A percentile compares a stretch with the other conserved stretches of the same genome.
Conservation (phyloP, 2,797 vertebrate species). For the Myotis vivesi region DNA sequence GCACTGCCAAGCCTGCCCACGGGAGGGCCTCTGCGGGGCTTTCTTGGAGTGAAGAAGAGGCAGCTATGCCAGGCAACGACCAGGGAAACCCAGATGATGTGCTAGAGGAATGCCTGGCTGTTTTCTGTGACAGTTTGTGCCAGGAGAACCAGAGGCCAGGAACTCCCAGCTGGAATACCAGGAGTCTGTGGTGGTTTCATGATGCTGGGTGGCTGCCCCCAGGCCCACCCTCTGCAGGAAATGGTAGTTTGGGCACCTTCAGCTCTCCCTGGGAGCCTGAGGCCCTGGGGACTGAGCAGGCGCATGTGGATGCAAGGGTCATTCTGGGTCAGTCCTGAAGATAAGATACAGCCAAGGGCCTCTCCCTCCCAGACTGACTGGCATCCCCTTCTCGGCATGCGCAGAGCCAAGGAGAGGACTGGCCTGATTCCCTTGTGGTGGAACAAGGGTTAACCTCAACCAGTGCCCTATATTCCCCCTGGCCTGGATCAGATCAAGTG, state of each 20-base stretch:
- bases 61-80: constrained; percentile 48
- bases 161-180: background rate
- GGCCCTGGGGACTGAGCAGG: background rate
- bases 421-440: background rate
- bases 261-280: background rate
- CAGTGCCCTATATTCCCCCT: constrained; percentile 38
- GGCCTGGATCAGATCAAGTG: constrained; percentile 7
- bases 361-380: background rate
- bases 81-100: constrained; percentile 43
- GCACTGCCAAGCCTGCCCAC: constrained; percentile 48
- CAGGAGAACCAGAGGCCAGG: background rate
- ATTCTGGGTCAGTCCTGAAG: background rate
- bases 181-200: background rate
- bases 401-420: background rate
- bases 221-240: background rate
- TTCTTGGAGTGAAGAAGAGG: constrained; percentile 46
- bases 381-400: background rate
- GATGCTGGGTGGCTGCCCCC: background rate
- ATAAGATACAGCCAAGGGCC: background rate
- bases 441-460: constrained; percentile 21
- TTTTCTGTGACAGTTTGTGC: background rate
- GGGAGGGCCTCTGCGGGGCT: constrained; percentile 58
- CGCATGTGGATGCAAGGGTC: background rate
- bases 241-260: background rate
- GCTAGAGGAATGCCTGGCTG: constrained; percentile 43